Conservation (phyloP, 2,888 invertebrate species). For the Aethes cnicana region DNA sequence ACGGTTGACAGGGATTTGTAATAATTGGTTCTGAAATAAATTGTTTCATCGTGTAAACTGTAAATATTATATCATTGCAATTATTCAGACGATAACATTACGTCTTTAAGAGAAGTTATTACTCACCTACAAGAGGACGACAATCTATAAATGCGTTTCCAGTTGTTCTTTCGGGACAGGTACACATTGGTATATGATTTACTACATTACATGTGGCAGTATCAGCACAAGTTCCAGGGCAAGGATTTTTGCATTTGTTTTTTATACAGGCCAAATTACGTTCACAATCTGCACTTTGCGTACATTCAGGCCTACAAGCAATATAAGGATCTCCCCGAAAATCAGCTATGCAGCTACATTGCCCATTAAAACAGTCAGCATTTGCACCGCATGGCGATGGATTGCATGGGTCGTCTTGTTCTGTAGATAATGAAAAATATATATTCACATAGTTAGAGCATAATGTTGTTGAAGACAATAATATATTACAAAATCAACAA, state of each 20-base stretch:
- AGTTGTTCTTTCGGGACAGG: slow-evolving; percentile 83
- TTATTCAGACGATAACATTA: too few relatives aligned
- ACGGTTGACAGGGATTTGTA: slow-evolving; percentile 83
- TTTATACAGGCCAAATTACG: slow-evolving; percentile 86
- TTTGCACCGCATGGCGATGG: slow-evolving; percentile 88
- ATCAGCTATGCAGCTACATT: slow-evolving; percentile 87
- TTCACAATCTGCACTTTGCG: slow-evolving; percentile 88
- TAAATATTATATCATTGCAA: too few relatives aligned
- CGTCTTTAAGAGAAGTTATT: too few relatives aligned
- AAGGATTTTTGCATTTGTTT: slow-evolving; percentile 90
- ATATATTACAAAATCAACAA: neutral
- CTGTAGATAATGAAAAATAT: too few relatives aligned
- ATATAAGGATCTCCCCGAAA: slow-evolving; percentile 89
- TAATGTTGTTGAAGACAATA: too few relatives aligned
- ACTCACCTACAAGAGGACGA: slow-evolving; percentile 76
- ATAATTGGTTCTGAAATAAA: slow-evolving; percentile 73
- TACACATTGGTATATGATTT: slow-evolving; percentile 84
- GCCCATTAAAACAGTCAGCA: slow-evolving; percentile 85
- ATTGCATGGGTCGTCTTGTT: slow-evolving; percentile 83
- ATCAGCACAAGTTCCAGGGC: slow-evolving; percentile 89
- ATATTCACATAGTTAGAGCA: too few relatives aligned
- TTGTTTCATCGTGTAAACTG: too few relatives aligned
- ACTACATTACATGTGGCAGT: slow-evolving; percentile 88
- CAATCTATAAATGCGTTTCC: slow-evolving; percentile 88
- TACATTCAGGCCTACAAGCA: slow-evolving; percentile 90